These are phyloP conservation scores for Coluber constrictor DNA, from an alignment of 2,797 vertebrate species.

Conservation along the genomic window DNA sequence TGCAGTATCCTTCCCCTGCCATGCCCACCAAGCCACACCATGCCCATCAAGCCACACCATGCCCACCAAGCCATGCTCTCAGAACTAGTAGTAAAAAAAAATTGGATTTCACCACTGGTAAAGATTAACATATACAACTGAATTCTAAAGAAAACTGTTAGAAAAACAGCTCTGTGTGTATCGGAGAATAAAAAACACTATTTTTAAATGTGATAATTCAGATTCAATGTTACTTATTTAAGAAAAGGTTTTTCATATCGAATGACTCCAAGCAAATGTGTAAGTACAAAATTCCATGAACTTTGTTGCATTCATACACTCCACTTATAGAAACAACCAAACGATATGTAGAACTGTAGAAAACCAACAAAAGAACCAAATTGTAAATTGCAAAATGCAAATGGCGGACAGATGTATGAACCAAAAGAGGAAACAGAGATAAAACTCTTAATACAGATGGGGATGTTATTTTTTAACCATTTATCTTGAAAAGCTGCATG, in stretches of 20 bases:
- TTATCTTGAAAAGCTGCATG: not conserved
- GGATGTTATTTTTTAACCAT: not conserved
- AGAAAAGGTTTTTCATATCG: not conserved
- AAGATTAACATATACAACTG: constrained; percentile 29
- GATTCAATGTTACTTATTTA: not conserved
- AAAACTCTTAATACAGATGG: not conserved
- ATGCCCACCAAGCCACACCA: no score
- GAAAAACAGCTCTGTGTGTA: constrained; percentile 1
- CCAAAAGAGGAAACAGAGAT: not conserved
- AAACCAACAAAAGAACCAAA: not conserved
- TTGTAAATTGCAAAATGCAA: not conserved
- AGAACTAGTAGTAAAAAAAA: no score
- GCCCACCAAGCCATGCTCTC: no score
- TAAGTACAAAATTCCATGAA: not conserved
- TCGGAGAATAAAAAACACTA: not conserved
- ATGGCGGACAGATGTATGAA: not conserved
- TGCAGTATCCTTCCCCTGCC: no score
- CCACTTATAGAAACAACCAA: not conserved
- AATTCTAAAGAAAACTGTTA: constrained; percentile 24
- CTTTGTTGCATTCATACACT: not conserved
- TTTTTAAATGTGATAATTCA: not conserved
- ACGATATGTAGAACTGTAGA: not conserved
- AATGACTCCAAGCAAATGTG: constrained; percentile 1
- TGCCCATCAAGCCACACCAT: no score
- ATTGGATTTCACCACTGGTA: no score